Evolutionary conservation across 2,113 vertebrate species (phyloP).

Genomic region (Nyctibius bracteatus): DNA sequence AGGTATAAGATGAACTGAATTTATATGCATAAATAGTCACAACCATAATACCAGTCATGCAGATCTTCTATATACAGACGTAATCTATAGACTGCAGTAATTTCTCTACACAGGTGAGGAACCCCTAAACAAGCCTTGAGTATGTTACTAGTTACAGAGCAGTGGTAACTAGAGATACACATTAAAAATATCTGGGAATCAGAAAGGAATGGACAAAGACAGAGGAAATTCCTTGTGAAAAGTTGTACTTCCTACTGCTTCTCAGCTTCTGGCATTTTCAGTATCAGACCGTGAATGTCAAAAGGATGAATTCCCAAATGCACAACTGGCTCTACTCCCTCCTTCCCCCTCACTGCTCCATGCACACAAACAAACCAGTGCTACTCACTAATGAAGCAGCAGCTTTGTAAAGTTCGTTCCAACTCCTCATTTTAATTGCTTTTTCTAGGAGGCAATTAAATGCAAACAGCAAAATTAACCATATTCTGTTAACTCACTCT

Average conservation of each 20-base stretch:
- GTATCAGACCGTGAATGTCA: background rate
- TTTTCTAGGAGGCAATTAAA: background rate
- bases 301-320: background rate
- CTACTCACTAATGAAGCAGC: background rate
- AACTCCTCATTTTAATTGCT: background rate
- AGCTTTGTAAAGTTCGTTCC: background rate
- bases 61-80: background rate
- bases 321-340: background rate
- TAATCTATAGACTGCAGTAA: background rate
- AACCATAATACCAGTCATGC: background rate
- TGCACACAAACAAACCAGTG: background rate
- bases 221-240: background rate
- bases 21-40: background rate
- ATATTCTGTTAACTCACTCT: background rate
- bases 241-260: background rate
- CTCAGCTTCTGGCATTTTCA: background rate
- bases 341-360: background rate
- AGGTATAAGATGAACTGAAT: background rate
- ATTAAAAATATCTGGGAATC: background rate
- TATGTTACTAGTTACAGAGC: background rate
- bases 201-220: background rate
- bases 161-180: background rate
- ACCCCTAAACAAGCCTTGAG: background rate
- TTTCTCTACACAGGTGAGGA: background rate
- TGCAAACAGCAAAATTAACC: background rate